These are phyloP conservation scores for Phocoena phocoena DNA, from an alignment of 2,113 vertebrate genomes.

Conservation along the genomic window DNA sequence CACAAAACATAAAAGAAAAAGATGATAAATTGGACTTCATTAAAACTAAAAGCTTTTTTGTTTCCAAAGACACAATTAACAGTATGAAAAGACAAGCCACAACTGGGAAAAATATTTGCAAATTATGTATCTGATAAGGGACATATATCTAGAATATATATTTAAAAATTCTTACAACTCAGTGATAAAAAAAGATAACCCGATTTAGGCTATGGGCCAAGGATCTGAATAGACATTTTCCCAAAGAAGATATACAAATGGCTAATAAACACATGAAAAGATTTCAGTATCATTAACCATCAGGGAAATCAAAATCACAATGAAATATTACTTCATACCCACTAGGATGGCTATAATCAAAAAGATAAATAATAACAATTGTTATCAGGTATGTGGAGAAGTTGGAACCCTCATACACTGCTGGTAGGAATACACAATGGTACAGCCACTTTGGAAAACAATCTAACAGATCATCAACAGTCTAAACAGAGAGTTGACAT, in stretches of 20 bases:
- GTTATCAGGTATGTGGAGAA: neutral
- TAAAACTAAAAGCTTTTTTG: neutral
- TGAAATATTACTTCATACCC: neutral
- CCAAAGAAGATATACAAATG: neutral
- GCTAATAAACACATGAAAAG: neutral
- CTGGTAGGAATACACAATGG: neutral
- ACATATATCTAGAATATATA: neutral
- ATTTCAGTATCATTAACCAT: neutral
- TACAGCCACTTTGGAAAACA: neutral
- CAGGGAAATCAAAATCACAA: neutral
- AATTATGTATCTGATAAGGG: neutral
- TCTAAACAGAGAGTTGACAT: neutral
- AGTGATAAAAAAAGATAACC: neutral
- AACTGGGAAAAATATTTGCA: neutral
- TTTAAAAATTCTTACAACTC: neutral
- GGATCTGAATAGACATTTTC: neutral
- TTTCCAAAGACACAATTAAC: neutral
- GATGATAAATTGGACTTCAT: neutral
- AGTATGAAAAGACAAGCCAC: neutral
- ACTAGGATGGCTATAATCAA: neutral
- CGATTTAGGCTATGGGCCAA: neutral
- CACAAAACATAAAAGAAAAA: neutral
- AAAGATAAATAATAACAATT: neutral
- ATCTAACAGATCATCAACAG: neutral
- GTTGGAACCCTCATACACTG: neutral